These are phyloP conservation scores for Polyergus mexicanus DNA, from an alignment of 1,140 invertebrate species.

Conservation along the genomic window DNA sequence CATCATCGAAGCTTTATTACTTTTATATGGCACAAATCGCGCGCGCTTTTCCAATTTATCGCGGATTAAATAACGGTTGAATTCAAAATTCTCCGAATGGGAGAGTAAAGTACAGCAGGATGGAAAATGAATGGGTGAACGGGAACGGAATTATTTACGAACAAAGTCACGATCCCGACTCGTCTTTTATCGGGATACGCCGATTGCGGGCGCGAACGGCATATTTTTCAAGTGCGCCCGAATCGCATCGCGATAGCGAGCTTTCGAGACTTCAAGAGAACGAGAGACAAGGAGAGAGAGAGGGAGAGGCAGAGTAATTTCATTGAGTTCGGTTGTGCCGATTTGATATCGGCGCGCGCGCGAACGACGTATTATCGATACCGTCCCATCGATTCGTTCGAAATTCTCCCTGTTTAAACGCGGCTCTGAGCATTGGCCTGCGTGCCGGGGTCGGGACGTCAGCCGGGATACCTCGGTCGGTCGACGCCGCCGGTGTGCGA, in stretches of 20 bases:
- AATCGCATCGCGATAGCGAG: neutral
- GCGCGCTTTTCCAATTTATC: neutral
- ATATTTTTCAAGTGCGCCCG: conserved; percentile 33
- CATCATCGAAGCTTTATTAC: neutral
- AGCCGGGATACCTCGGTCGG: conserved; percentile 7
- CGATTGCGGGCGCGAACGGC: conserved; percentile 10
- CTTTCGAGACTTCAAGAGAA: neutral
- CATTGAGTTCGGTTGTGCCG: conserved; percentile 41
- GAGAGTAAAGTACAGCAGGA: neutral
- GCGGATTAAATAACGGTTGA: conserved; percentile 31
- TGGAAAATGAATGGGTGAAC: neutral
- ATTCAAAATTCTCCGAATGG: conserved; percentile 31
- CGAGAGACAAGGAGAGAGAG: neutral
- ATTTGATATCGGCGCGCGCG: conserved; percentile 28
- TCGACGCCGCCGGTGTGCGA: neutral
- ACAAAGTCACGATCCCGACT: conserved; percentile 33
- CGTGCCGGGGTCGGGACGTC: neutral
- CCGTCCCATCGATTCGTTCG: neutral
- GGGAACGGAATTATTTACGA: conserved; percentile 29
- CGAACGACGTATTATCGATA: conserved; percentile 47
- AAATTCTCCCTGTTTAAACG: conserved; percentile 42
- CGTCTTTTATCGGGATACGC: conserved; percentile 30
- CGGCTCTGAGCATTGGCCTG: conserved; percentile 16
- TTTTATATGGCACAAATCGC: conserved; percentile 8
- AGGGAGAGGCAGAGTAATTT: conserved; percentile 1